These are phyloP conservation scores for Melanerpes formicivorus DNA, from an alignment of 2,113 vertebrate genomes.

Conservation along the genomic window DNA sequence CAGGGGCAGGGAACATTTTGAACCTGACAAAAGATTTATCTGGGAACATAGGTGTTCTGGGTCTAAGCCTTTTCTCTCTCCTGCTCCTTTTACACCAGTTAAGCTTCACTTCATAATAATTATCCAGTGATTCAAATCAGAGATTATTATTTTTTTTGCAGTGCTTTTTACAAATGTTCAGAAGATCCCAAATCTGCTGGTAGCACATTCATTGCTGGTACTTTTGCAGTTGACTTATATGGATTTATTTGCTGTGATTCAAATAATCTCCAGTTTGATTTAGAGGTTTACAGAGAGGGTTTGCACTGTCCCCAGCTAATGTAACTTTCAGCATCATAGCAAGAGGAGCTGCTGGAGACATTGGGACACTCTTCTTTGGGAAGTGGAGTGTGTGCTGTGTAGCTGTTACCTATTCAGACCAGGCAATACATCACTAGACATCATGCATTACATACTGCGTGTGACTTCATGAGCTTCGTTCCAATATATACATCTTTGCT, in stretches of 20 bases:
- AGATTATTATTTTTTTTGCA: background rate
- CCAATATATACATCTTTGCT: background rate
- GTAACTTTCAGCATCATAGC: rapidly evolving
- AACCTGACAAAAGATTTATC: background rate
- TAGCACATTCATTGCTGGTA: background rate
- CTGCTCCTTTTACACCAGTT: background rate
- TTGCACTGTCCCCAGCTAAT: background rate
- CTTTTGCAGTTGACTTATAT: background rate
- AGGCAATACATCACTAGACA: too few species aligned
- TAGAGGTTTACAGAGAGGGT: background rate
- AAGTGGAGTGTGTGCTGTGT: rapidly evolving
- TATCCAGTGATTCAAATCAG: background rate
- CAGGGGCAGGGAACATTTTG: constrained; percentile 30
- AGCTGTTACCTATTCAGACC: rapidly evolving
- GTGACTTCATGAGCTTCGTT: background rate
- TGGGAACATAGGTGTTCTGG: background rate
- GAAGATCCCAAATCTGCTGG: background rate
- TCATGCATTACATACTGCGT: rapidly evolving
- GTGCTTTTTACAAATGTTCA: background rate
- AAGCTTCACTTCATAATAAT: background rate
- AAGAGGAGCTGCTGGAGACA: background rate
- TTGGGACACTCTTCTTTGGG: background rate
- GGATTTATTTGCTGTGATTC: rapidly evolving
- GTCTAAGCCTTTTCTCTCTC: background rate
- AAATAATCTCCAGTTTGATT: background rate